Percentiles rank a stretch among this genome's conserved stretches.
Evolutionary conservation across 2,888 invertebrate genomes (phyloP).

Genomic region (Oxycera nigricornis): DNA sequence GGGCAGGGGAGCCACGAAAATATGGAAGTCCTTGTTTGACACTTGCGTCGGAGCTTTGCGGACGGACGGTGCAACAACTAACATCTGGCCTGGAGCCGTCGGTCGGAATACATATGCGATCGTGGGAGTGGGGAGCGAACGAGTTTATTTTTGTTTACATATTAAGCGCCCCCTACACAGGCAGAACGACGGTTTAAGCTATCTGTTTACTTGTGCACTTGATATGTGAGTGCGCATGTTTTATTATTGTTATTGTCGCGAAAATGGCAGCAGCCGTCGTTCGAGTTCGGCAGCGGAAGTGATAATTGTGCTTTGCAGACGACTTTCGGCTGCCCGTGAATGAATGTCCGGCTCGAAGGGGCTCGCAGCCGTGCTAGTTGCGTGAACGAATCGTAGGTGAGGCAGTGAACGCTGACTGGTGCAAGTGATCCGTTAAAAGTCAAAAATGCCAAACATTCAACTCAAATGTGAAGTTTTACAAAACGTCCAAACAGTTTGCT

Average conservation of each 20-base stretch:
- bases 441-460: no score
- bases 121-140: no score
- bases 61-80: conserved; percentile 20
- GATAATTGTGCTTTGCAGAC: conserved; percentile 9
- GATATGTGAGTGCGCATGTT: conserved; percentile 18
- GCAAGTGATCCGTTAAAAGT: no score
- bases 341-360: background rate
- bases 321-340: background rate
- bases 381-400: no score
- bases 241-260: conserved; percentile 37
- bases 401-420: no score
- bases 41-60: background rate
- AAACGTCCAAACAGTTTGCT: no score
- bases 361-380: no score
- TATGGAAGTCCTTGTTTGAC: background rate
- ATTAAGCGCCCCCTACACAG: conserved; percentile 5
- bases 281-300: background rate
- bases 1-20: background rate
- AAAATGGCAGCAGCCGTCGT: background rate
- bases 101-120: no score
- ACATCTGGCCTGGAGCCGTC: no score
- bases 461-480: no score
- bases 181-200: background rate
- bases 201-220: background rate
- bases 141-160: conserved; percentile 31